Evolutionary conservation across 2,888 invertebrate species (phyloP), one percentile per base, ranked within the genome.

Genomic region (Drosophila algonquin): DNA sequence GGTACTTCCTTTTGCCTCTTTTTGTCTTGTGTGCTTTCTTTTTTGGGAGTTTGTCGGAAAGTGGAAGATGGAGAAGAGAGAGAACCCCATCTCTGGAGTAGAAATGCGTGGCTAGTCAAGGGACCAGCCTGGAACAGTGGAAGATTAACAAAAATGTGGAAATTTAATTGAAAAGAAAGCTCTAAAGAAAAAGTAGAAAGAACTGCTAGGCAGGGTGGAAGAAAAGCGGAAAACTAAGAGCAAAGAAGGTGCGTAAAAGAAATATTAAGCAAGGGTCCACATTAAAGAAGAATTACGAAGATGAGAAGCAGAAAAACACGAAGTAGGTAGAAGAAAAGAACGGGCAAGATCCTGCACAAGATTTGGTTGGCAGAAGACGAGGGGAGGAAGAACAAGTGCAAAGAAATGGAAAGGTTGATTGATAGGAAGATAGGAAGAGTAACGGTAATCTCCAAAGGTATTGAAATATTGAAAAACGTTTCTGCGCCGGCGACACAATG

Each of bases 401-500:
- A 35, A 35, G 5, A 35, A 35, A 14, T 35, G 12, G 12, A 3
- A 12, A 5, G 14, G 3, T 12, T 35, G 10, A 32, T 32, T 32
- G 12, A 12, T 35, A 14, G 40, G 40, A 40, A n/a, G 12, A 12
- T 35, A 14, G 40, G 40, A 40, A n/a, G 40, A n/a, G 40, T 40
- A n/a, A n/a, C n/a, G 7, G 40, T n/a, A n/a, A n/a, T 40, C 40
- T 2, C n/a, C n/a, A 6, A n/a, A 40, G 14, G n/a, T 40, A 40
- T 40, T n/a, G 40, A 75, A 81, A 88, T 88, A 86, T 88, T 83
- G 83, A 87, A 82, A 85, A 76, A 85, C 80, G 79, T 82, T 83
- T 57, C 72, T 44, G 73, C 14, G 14, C 18, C 45, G 52, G 76
- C 60, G 71, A 69, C 76, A 79, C 71, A 78, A 85, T 73, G 63